phyloP scores from a whole-genome alignment of 2,888 invertebrate species.

The Erebia ligea region DNA sequence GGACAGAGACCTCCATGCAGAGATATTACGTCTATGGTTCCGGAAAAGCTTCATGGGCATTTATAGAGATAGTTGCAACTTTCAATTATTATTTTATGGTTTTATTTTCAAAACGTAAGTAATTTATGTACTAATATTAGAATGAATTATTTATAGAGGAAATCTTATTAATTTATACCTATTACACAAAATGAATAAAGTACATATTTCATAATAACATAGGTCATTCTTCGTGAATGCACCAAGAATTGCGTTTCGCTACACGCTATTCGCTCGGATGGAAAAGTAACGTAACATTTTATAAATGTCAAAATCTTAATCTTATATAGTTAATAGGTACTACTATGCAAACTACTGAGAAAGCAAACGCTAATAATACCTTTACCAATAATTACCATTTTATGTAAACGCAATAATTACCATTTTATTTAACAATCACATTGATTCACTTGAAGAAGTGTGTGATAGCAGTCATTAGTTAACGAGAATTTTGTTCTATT shows the following conservation, averaged over 20 bases:
- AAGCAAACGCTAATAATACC: no score
- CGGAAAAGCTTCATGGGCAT: constrained; percentile 16
- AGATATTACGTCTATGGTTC: background rate
- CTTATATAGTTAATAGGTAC: no score
- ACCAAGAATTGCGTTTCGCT: constrained; percentile 2
- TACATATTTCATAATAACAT: background rate
- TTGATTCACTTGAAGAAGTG: no score
- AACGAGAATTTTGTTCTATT: no score
- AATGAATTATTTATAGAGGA: background rate
- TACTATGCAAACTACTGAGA: no score
- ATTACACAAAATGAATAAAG: background rate
- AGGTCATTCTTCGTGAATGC: background rate
- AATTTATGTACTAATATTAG: background rate
- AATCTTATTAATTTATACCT: background rate
- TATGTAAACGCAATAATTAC: no score
- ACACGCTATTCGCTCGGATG: background rate
- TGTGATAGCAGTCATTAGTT: no score
- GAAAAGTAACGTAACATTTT: background rate
- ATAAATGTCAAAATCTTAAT: background rate
- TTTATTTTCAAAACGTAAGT: no score
- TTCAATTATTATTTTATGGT: background rate
- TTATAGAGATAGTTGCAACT: background rate
- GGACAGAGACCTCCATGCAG: no score
- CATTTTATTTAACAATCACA: no score
- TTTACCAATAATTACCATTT: no score